A percentile compares a stretch with the other conserved stretches of the same genome.
These are phyloP conservation scores for Plagodis dolabraria DNA, from an alignment of 2,888 invertebrate species.

Conservation along the genomic window DNA sequence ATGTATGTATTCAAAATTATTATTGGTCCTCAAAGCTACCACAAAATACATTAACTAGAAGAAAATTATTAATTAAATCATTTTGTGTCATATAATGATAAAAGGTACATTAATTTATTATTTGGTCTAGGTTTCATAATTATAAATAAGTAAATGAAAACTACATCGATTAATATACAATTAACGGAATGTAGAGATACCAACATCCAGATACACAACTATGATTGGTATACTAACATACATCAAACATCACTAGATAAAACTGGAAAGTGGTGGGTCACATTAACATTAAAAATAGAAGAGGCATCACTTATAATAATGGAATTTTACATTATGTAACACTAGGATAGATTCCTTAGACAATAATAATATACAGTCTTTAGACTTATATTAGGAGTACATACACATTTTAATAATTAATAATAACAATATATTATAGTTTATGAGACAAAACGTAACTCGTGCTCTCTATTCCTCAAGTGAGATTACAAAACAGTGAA, in stretches of 20 bases:
- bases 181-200: conserved; percentile 84
- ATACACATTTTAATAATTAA: conserved; percentile 71
- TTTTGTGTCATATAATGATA: conserved; percentile 74
- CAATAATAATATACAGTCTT: conserved; percentile 82
- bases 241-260: conserved; percentile 78
- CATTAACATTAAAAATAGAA: conserved; percentile 66
- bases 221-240: conserved; percentile 62
- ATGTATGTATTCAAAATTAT: conserved; percentile 66
- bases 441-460: conserved; percentile 72
- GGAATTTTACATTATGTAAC: conserved; percentile 81
- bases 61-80: conserved; percentile 68
- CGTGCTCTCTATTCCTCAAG: conserved; percentile 80
- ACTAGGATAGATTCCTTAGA: conserved; percentile 73
- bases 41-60: conserved; percentile 70
- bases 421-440: conserved; percentile 39
- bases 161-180: conserved; percentile 76
- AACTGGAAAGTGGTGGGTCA: conserved; percentile 85
- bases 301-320: conserved; percentile 70
- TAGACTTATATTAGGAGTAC: conserved; percentile 81
- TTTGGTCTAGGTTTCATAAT: conserved; percentile 84
- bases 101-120: conserved; percentile 85
- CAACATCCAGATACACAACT: conserved; percentile 67
- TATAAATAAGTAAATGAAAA: conserved; percentile 74
- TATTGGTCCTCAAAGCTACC: conserved; percentile 83
- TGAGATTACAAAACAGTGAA: conserved; percentile 81